Base-by-base conservation (phyloP, 2,113 vertebrate genomes). In the Brachyhypopomus occidentalis region DNA sequence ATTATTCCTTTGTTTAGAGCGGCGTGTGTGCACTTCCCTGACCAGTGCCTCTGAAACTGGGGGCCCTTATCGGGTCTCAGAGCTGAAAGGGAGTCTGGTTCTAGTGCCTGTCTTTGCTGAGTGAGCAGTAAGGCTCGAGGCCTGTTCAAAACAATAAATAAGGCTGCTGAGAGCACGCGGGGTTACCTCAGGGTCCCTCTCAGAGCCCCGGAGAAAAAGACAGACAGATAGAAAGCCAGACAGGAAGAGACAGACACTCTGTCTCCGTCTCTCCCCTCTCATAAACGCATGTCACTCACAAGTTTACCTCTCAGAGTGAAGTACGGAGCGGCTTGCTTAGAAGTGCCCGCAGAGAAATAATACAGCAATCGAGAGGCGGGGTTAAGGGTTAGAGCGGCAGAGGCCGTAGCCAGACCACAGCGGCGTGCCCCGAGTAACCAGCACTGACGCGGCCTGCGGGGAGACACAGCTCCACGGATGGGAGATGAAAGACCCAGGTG, bases 1-100 rank as follows among this genome's bases (percentile, higher is more conserved):
- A 81, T 84, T 81, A 78, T 74, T 45, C 34, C 56, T 67, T 52
- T 80, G 34, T 73, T 81, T 78, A 60, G 79, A 59, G 67, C 74
- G 22, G 45, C 52, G 70, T 74, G 74, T 11, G 67, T 52, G 60
- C 23, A 56, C 55, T 67, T 74, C 30, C 70, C 20, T 62, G 64
- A 60, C 45, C 55, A 70, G 52, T 52, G 22, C 58, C 45, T 80
- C 45, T 56, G 48, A 58, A 27, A 75, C 66, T n/a, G 16, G 25
- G 64, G 6, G 7, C 72, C 27, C 56, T 48, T 60, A 52, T 14
- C 11, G 3, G 45, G 58, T 48, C 34, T 52, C 69, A 45, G 60
- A 84, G 64, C 30, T 34, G 12, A 30, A 16, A 3, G 20, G 52
- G 34, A 78, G 38, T 52, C 11, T 17, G 59, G 66, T 70, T 25